Conservation (phyloP, 2,797 vertebrate genomes). For the Tragelaphus oryx region DNA sequence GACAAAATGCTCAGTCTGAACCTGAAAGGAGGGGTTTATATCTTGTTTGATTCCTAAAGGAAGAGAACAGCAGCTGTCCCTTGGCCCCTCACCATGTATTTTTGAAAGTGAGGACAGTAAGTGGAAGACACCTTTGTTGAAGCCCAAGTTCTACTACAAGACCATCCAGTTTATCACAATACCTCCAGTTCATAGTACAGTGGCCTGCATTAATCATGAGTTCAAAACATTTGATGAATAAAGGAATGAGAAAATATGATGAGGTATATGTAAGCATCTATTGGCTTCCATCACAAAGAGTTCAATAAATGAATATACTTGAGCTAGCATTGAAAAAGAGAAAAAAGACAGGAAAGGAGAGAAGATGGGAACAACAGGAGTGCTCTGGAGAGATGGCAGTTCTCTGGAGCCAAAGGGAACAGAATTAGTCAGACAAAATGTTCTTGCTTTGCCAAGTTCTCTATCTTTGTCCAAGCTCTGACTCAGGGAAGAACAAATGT, state of each 20-base stretch:
- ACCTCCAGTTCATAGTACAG: not conserved
- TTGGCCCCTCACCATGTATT: not conserved
- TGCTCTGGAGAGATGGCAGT: not conserved
- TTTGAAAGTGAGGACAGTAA: not conserved
- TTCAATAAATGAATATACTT: not conserved
- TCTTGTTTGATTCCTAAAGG: not conserved
- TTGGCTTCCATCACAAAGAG: not conserved
- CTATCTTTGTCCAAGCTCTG: not conserved
- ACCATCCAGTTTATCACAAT: too few species aligned
- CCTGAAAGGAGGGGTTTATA: not conserved
- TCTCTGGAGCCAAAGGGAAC: fast-evolving
- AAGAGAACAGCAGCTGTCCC: not conserved
- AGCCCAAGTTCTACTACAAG: not conserved
- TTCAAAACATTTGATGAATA: not conserved
- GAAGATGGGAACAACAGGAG: too few species aligned
- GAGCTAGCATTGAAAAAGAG: not conserved
- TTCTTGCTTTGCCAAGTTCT: not conserved
- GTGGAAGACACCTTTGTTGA: not conserved
- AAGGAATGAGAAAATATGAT: not conserved
- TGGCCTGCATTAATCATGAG: not conserved
- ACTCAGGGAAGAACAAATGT: not conserved
- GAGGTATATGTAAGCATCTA: not conserved
- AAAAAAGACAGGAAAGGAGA: not conserved
- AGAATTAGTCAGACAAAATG: not conserved
- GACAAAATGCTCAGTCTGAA: not conserved